A percentile compares a stretch with the other conserved stretches of the same genome.
phyloP scores from a whole-genome alignment of 2,797 vertebrate genomes.

The Synanceia verrucosa region DNA sequence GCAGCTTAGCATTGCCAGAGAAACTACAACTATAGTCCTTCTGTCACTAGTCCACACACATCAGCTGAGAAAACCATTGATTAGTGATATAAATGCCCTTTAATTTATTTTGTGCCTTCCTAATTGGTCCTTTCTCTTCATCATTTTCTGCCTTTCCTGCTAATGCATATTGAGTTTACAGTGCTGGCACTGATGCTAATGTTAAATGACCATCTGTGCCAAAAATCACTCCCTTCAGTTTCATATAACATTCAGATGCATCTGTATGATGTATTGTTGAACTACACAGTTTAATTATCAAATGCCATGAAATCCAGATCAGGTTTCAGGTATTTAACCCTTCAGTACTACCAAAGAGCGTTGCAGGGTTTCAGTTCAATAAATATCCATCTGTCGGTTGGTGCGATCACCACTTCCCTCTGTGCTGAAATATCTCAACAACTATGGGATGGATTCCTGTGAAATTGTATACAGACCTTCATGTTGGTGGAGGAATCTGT shows the following conservation, averaged over 20 bases:
- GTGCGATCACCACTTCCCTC: too few relatives aligned
- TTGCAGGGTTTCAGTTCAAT: not conserved
- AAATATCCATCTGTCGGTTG: not conserved
- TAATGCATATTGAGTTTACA: not conserved
- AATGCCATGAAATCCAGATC: not conserved
- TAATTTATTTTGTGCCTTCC: conserved; percentile 8
- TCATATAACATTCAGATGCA: not conserved
- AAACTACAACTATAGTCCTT: conserved; percentile 13
- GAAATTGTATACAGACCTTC: not conserved
- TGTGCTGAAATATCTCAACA: not conserved
- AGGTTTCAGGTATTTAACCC: not conserved
- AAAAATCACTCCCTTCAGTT: not conserved
- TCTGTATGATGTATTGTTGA: not conserved
- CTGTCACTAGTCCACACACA: conserved; percentile 11
- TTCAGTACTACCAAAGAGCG: not conserved
- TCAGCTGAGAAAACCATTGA: conserved; percentile 6
- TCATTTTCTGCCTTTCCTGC: not conserved
- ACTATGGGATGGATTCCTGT: not conserved
- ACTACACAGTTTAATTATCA: not conserved
- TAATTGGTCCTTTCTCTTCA: not conserved
- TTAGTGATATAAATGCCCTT: conserved; percentile 44
- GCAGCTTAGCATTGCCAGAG: conserved; percentile 34
- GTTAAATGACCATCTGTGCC: not conserved
- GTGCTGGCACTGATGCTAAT: not conserved
- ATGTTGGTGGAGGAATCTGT: not conserved